Evolutionary conservation across 2,888 invertebrate genomes (phyloP), one percentile per base, ranked within the genome.

Genomic region (Hirudinaria manillensis): DNA sequence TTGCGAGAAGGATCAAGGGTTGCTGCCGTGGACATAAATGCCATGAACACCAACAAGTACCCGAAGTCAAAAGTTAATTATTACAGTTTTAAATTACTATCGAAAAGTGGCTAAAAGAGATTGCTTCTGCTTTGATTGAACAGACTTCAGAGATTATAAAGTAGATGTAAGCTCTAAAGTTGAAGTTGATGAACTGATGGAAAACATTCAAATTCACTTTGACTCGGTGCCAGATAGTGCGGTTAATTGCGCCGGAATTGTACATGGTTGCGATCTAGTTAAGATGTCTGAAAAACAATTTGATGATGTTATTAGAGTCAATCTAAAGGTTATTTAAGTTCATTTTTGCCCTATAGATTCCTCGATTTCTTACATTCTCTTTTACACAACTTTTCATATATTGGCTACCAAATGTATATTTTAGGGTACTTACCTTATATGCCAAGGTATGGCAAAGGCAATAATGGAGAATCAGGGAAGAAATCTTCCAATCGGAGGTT

Each of bases 221-320:
- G 53, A 27, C 10, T 21, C 32, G 2, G 32, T 53, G 19, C 71
- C 71, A 27, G 51, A 24, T 16, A 53, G 71, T 6, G 6, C 51
- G 3, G 71, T 71, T 24, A 71, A 71, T 29, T 71, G 53, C 24
- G 71, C 71, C 7, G 71, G 71, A 13, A 71, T 71, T 32, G 51
- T 71, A n/a, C n/a, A 32, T 21, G 55, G 51, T 32, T n/a, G 24
- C 3, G 38, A 27, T 29, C 24, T 71, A 24, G 3, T 71, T 10
- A 24, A 71, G n/a, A 45, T 71, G 51, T 51, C 51, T 19, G 71
- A 71, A 27, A 38, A 71, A 38, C 51, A 51, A 53, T 71, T 38
- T n/a, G 71, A 71, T 53, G 71, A 71, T 29, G 71, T 71, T 16
- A 27, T 71, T 19, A 3, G 53, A 29, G 71, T 71, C 53, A 71